These are phyloP conservation scores for Callaeas wilsoni DNA, from an alignment of 2,113 vertebrate species.

Conservation along the genomic window DNA sequence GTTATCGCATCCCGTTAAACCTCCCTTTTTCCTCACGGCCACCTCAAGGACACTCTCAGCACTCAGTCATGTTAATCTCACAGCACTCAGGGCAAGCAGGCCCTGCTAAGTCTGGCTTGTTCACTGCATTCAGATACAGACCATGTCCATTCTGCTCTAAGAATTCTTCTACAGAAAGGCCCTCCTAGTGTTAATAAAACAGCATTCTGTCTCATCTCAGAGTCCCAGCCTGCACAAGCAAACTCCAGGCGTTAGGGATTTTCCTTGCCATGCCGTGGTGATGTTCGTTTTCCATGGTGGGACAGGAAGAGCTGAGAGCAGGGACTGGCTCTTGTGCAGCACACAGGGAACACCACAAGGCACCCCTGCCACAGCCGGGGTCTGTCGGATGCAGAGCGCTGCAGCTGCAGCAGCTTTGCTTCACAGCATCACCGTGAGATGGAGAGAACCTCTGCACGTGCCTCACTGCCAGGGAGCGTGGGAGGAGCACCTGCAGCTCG, in stretches of 20 bases:
- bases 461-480: neutral
- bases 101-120: too few species aligned
- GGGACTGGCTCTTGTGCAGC: neutral
- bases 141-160: too few species aligned
- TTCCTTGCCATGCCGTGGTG: neutral
- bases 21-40: too few species aligned
- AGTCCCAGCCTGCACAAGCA: neutral
- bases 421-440: neutral
- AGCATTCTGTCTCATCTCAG: neutral
- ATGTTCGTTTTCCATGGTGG: neutral
- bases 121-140: too few species aligned
- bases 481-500: neutral
- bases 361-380: neutral
- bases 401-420: neutral
- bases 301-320: neutral
- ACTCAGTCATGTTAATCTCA: too few species aligned
- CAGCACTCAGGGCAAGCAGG: too few species aligned
- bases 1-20: too few species aligned
- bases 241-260: neutral
- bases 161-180: too few species aligned
- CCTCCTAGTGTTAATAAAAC: neutral
- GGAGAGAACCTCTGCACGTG: neutral
- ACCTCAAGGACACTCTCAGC: too few species aligned
- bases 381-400: neutral
- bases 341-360: neutral